Base-by-base conservation (phyloP, 2,888 invertebrate species). In the Rhingia campestris region DNA sequence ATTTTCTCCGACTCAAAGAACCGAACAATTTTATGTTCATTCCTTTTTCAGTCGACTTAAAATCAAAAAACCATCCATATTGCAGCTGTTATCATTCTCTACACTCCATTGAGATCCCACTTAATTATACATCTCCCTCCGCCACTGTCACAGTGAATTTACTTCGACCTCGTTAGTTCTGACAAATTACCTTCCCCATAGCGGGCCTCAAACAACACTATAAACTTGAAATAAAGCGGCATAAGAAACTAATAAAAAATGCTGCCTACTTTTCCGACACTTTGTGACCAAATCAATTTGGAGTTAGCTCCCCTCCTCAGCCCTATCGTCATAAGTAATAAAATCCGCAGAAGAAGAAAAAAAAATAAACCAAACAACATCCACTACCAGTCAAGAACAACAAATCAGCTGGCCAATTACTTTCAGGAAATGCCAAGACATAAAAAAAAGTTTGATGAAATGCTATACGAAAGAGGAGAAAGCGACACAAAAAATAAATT, bases 321-420 rank as follows among this genome's bases (percentile, higher is more conserved):
- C n/a, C 14, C n/a, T n/a, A 22, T 41, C 47, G 30, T 43, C 43
- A 51, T 22, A 63, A 53, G 43, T 39, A 74, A 72, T 81, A 72
- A 70, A 81, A 61, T 33, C 22, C 51, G 22, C 22, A 22, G 22
- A 2, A 2, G 22, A 22, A 77, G 63, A 51, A 59, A 33, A 49
- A 37, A 45, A 70, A 47, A n/a, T n/a, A n/a, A n/a, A 43, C 53
- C 56, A 33, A 70, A 43, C 22, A 67, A 70, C 66, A 66, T 59
- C 66, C 43, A 37, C 49, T 7, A 53, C 35, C 39, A 64, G 63
- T 61, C 63, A 75, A 70, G 63, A 82, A 73, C 72, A 79, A 77
- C 82, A 82, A 79, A 82, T 82, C 82, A 82, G 73, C 79, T 82
- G 77, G 82, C 79, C 82, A 82, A 82, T 82, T 82, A 82, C 82